Base-by-base conservation (phyloP, 2,113 vertebrate genomes). In the Takifugu bimaculatus region DNA sequence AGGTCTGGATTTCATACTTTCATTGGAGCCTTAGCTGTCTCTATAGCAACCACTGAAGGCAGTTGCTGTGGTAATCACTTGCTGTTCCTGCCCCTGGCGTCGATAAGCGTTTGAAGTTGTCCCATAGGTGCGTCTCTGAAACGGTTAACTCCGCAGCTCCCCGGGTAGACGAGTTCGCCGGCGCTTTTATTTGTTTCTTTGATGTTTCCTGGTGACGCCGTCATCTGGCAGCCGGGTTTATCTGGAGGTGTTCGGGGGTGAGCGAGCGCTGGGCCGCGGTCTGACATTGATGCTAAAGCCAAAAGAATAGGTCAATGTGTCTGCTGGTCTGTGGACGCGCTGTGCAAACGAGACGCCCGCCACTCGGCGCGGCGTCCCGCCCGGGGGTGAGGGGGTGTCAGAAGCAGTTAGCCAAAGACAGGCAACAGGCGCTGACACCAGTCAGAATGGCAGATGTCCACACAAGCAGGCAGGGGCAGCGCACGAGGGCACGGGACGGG, bases 291-390 rank as follows among this genome's bases (percentile, higher is more conserved):
- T 68, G 82, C 79, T 88, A 82, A 90, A 88, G 77, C 85, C 85
- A 83, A 68, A 87, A 80, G 90, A 90, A 89, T 89, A 87, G 89
- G 89, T 91, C 87, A 91, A 85, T 85, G 87, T 88, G 88, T 90
- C 85, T 83, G 84, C 68, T 81, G 83, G 80, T 86, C 85, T 78
- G 67, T 77, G 80, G 76, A 79, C 72, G 65, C 45, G 35, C 77
- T 44, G 61, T 72, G 71, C 78, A 80, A 84, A 88, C 58, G 72
- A 90, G 86, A 87, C 77, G 78, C 75, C 69, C 79, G 60, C 76
- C 79, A 77, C 80, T 83, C 77, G 60, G 65, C 44, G 20, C 77
- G 7, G 77, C 48, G 32, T 11, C 58, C 68, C 26, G 67, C 85
- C 81, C 50, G 3, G 60, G 77, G 87, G 74, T 74, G 68, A 77